phyloP scores from a whole-genome alignment of 1,140 invertebrate genomes.

The Onthophagus taurus region DNA sequence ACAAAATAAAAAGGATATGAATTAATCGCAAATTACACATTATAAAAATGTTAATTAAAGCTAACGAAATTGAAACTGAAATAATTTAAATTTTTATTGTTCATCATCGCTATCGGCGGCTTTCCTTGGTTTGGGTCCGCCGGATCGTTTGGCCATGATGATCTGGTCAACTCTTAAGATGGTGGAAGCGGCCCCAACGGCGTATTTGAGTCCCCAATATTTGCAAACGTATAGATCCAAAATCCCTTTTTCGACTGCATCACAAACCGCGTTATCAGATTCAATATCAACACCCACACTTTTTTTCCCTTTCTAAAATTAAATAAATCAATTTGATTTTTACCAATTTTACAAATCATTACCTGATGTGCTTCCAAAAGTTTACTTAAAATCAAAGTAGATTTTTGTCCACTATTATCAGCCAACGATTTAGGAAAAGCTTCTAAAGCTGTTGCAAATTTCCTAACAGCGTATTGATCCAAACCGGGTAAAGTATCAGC shows the following conservation, averaged over 20 bases:
- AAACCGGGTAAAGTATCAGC: constrained; percentile 88
- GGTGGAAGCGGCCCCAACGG: constrained; percentile 83
- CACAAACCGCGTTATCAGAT: constrained; percentile 53
- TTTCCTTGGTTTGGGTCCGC: constrained; percentile 79
- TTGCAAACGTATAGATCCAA: constrained; percentile 83
- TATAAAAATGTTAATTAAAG: too few species aligned
- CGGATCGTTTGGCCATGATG: constrained; percentile 96
- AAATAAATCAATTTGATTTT: constrained; percentile 7
- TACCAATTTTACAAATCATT: constrained; percentile 2
- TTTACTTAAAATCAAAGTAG: constrained; percentile 81
- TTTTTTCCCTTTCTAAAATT: constrained; percentile 62
- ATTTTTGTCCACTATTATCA: constrained; percentile 87
- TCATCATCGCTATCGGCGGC: constrained; percentile 64
- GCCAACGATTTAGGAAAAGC: constrained; percentile 84
- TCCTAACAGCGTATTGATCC: constrained; percentile 94
- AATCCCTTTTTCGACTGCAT: constrained; percentile 70
- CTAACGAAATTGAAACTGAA: too few species aligned
- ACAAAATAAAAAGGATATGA: too few species aligned
- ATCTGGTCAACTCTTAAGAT: constrained; percentile 97
- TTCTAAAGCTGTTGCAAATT: constrained; percentile 88
- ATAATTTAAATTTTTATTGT: not conserved
- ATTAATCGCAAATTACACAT: too few species aligned
- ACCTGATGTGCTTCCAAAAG: constrained; percentile 83
- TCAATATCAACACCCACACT: constrained; percentile 85
- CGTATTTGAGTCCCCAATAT: constrained; percentile 91